A percentile compares a stretch with the other conserved stretches of the same genome.
phyloP scores from a whole-genome alignment of 2,797 vertebrate genomes.

The Serranus cabrilla region DNA sequence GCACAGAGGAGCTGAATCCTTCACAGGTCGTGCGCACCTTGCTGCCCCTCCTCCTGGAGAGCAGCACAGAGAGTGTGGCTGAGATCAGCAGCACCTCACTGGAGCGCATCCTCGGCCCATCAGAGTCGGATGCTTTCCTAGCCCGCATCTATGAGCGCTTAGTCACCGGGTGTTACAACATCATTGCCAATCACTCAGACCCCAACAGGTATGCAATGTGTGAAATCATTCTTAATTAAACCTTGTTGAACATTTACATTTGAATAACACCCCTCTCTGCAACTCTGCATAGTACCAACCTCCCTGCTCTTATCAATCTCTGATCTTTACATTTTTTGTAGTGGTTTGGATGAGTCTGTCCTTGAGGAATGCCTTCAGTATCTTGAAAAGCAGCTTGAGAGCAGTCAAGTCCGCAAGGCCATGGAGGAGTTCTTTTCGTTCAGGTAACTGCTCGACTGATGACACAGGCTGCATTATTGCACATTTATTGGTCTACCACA shows the following conservation, averaged over 20 bases:
- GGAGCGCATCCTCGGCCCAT: conserved; percentile 95
- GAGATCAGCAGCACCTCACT: conserved; percentile 96
- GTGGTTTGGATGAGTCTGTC: conserved; percentile 96
- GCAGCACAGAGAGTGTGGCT: conserved; percentile 95
- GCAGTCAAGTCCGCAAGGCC: conserved; percentile 95
- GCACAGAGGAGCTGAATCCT: conserved; percentile 94
- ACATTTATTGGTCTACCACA: conserved; percentile 2
- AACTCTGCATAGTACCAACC: too few relatives aligned
- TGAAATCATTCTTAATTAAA: neutral
- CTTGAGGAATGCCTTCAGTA: conserved; percentile 98
- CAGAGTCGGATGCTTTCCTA: conserved; percentile 96
- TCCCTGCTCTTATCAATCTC: neutral
- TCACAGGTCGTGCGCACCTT: conserved; percentile 92
- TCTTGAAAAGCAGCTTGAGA: conserved; percentile 97
- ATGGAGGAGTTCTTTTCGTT: conserved; percentile 99
- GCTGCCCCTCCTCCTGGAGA: conserved; percentile 95
- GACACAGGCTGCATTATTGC: neutral
- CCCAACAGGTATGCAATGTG: conserved; percentile 89
- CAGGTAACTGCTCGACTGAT: conserved; percentile 82
- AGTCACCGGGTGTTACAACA: conserved; percentile 96
- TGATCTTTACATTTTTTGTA: conserved; percentile 58
- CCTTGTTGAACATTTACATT: neutral
- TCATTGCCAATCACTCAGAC: conserved; percentile 95
- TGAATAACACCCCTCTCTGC: neutral
- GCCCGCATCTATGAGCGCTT: conserved; percentile 95